Base-by-base conservation (phyloP, 2,113 vertebrate species). In the Ascaphus truei region DNA sequence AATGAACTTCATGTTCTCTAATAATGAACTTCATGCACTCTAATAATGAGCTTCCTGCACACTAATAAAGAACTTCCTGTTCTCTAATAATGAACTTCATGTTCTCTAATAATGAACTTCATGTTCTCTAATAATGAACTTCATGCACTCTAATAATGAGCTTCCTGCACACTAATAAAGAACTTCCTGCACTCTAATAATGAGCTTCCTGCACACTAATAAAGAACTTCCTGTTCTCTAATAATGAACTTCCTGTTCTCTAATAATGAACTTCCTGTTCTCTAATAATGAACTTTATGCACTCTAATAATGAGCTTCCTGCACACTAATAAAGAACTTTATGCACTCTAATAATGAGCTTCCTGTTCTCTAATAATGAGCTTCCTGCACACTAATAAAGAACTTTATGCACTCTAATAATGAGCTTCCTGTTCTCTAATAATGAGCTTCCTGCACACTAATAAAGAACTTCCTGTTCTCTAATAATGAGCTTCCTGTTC, bases 41-140 rank as follows among this genome's bases (percentile, higher is more conserved):
- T 37, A 37, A 6, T 37, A 37, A 12, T 12, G 15, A 37, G 15
- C 2, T 36, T 36, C 5, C 5, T 33, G 5, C 11, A 6, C 31
- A 30, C 47, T 64, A n/a, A n/a, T n/a, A n/a, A n/a, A n/a, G 62
- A 52, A 34, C 16, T 64, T 64, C 62, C 62, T 52, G 31, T 11
- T 26, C 18, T 64, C 47, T 37, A 31, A 20, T 16, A 20, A 6
- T 27, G 31, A 55, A 18, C 52, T 31, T 55, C 52, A 26, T 55
- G 29, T 11, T 18, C 27, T 31, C 13, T 37, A 3, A 9, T 37
- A 12, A 9, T 37, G 34, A 37, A 9, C 10, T 9, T 37, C 10
- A 3, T 15, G 10, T 9, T 9, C 10, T 12, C 10, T 37, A 37
- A 6, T 37, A 37, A 12, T 12, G 15, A 37, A 37, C 2, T 36